phyloP scores from a whole-genome alignment of 2,888 invertebrate genomes.

The Embidobia sp. region DNA sequence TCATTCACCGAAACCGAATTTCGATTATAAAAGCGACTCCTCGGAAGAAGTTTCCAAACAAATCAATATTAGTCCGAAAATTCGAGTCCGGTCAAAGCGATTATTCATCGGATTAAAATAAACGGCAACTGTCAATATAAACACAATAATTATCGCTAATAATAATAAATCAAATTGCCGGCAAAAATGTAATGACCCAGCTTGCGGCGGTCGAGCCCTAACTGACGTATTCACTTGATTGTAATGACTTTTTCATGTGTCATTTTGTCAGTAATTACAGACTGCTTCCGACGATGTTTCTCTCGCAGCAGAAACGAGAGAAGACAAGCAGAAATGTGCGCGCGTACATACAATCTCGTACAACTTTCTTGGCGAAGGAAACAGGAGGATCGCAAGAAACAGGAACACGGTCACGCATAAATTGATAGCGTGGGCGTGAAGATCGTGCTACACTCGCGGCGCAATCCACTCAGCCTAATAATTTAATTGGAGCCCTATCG shows the following conservation, averaged over 20 bases:
- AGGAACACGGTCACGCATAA: conserved; percentile 62
- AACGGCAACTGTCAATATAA: conserved; percentile 13
- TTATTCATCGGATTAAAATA: conserved; percentile 16
- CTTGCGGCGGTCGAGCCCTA: conserved; percentile 12
- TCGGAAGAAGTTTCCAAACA: too few relatives aligned
- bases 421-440: conserved; percentile 61
- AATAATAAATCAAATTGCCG: conserved; percentile 28
- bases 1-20: too few relatives aligned
- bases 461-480: conserved; percentile 43
- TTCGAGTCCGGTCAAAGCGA: conserved; percentile 1
- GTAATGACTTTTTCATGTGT: conserved; percentile 58
- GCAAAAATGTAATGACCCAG: conserved; percentile 27
- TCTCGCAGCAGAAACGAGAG: conserved; percentile 30
- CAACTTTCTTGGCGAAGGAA: conserved; percentile 50
- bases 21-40: too few relatives aligned
- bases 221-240: conserved; percentile 48
- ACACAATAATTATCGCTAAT: conserved; percentile 18
- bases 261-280: conserved; percentile 58
- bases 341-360: conserved; percentile 4
- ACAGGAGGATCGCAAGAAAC: conserved; percentile 52
- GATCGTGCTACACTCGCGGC: conserved; percentile 54
- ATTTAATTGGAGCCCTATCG: conserved; percentile 51
- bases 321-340: conserved; percentile 12
- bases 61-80: background rate
- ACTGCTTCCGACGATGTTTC: conserved; percentile 45